Evolutionary conservation across 2,888 invertebrate species (phyloP), one percentile per base, ranked within the genome.

Genomic region (Chymomyza amoena): DNA sequence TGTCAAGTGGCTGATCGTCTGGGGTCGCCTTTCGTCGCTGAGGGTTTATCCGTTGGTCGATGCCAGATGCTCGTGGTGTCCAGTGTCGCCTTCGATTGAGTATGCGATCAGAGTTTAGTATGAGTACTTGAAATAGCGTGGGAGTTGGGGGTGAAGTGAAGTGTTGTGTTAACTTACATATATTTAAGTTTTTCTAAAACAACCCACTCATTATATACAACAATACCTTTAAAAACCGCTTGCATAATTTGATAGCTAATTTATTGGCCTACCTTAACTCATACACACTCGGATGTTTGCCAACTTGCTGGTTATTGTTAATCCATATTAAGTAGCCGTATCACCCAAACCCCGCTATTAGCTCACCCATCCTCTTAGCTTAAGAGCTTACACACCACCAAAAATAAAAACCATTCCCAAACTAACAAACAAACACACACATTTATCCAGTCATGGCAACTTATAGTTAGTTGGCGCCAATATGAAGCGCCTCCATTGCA

Each of bases 401-500:
- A 45, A 45, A 45, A 45, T 45, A 45, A 45, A 45, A 45, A 45
- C 39, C 39, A 45, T 45, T 3, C 13, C 39, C 13, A 45, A 45
- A 45, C 39, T 45, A 45, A 1, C 25, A n/a, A 7, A 52, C 52
- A 52, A 18, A 9, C 20, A 16, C 54, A 18, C 10, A 18, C 54
- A 54, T 10, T 18, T 1, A 45, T 45, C 13, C 13, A 45, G 54
- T 18, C 16, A 54, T 20, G 10, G 20, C 54, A 54, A 54, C 16
- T 54, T 54, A 18, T n/a, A 10, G 39, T 16, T 54, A 18, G 54
- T 20, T 54, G 54, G 54, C 54, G 54, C 54, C 54, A 54, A 54
- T 54, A 10, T 9, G 16, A 54, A 73, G 69, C 73, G 73, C 73
- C 63, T 39, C n/a, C 36, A 45, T 10, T 28, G 52, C 54, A 15